Conservation (phyloP, 2,113 vertebrate species). For the Anas platyrhynchos region DNA sequence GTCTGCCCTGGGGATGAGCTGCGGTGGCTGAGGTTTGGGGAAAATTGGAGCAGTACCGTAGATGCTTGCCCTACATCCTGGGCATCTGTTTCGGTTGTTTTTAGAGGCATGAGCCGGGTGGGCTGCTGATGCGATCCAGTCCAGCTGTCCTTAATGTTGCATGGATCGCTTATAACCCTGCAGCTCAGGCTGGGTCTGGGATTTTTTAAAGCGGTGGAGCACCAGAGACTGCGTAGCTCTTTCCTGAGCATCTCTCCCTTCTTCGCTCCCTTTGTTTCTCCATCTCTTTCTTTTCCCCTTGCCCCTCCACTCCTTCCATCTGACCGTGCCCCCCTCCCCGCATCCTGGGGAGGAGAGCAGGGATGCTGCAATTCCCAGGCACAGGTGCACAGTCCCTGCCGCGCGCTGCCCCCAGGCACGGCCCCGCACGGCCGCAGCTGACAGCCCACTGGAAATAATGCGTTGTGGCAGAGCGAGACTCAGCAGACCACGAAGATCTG, state of each 20-base stretch:
- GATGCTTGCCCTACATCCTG: not conserved
- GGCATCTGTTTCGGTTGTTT: not conserved
- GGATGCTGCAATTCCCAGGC: conserved; percentile 77
- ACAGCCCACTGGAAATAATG: conserved; percentile 86
- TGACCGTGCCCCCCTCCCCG: conserved; percentile 7
- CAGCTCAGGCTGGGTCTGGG: not conserved
- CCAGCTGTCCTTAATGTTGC: not conserved
- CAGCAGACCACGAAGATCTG: conserved; percentile 78
- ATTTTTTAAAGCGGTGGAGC: not conserved
- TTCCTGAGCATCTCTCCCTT: not conserved
- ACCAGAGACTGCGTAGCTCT: not conserved
- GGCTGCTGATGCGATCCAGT: not conserved
- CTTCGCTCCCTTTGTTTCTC: conserved; percentile 43
- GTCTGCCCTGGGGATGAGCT: accelerated
- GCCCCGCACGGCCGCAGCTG: conserved; percentile 72
- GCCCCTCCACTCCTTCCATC: not conserved
- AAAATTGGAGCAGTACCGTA: not conserved
- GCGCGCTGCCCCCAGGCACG: conserved; percentile 64
- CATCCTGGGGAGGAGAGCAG: conserved; percentile 57
- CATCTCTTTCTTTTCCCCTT: conserved; percentile 54
- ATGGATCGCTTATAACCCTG: not conserved
- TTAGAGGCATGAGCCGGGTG: not conserved
- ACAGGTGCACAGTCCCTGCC: conserved; percentile 83
- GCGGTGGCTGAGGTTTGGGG: not conserved
- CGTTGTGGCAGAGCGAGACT: conserved; percentile 84